phyloP scores from a whole-genome alignment of 2,888 invertebrate genomes.

The Branchellion lobata region DNA sequence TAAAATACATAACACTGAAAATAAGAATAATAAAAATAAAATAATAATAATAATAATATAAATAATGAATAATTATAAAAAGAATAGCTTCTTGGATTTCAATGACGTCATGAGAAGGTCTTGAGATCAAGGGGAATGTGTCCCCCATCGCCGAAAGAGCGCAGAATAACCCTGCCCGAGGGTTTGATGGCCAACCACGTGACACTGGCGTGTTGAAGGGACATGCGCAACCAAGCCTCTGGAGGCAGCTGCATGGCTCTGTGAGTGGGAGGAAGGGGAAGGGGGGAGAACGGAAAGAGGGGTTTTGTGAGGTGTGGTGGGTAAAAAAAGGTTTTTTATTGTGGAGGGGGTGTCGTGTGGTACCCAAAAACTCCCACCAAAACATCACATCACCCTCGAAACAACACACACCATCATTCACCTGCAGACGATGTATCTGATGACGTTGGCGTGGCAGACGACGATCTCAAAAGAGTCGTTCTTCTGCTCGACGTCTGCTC shows the following conservation, averaged over 20 bases:
- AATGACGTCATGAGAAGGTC: conserved; percentile 41
- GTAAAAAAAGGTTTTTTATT: no score
- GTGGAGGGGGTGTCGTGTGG: no score
- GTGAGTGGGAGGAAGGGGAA: conserved; percentile 57
- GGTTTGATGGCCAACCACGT: conserved; percentile 83
- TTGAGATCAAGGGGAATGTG: conserved; percentile 74
- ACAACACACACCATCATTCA: no score
- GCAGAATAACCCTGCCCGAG: conserved; percentile 79
- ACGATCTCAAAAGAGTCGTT: conserved; percentile 83
- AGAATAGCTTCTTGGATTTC: no score
- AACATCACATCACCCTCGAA: no score
- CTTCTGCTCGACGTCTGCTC: conserved; percentile 78
- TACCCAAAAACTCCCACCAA: no score
- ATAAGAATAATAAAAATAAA: no score
- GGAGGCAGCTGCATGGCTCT: conserved; percentile 94
- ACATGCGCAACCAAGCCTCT: conserved; percentile 92
- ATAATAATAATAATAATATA: no score
- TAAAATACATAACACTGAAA: no score
- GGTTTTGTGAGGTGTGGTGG: conserved; percentile 58
- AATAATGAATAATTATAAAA: no score
- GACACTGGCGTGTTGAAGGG: conserved; percentile 86
- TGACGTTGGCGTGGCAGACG: conserved; percentile 97
- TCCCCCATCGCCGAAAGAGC: conserved; percentile 82
- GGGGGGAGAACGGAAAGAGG: conserved; percentile 58
- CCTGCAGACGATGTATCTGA: conserved; percentile 72